Base-by-base conservation (phyloP, 2,113 vertebrate species). In the Phodopus roborovskii region DNA sequence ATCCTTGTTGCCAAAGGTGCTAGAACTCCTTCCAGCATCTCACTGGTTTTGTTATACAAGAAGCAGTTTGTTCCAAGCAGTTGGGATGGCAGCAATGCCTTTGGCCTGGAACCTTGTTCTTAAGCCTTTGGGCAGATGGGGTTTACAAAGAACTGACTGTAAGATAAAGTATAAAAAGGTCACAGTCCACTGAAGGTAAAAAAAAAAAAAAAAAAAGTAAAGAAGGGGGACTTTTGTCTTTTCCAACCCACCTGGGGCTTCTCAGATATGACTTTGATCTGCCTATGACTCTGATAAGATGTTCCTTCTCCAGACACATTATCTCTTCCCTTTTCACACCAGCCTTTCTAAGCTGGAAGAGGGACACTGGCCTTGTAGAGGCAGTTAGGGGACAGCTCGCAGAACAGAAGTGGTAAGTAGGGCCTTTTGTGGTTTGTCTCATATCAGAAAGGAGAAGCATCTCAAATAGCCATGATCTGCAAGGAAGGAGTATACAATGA, bases 221-320 rank as follows among this genome's bases (percentile, higher is more conserved):
- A 79, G 73, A 75, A 94, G 60, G 73, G 83, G 42, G 42, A 66
- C 26, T 78, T 97, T 94, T 84, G 85, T 77, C 70, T 90, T 84
- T 93, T 84, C 0, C 10, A 50, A 96, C 53, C 60, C 90, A 70
- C 79, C 58, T 83, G 90, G 90, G 96, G 62, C 53, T 95, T 97
- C 97, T 97, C 92, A 75, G 90, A 81, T 97, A 45, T 83, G 71
- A 71, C 82, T 90, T 89, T 77, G 64, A 94, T 84, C 79, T 90
- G 66, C 53, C 82, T 24, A 10, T 83, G 74, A 77, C 86, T 77
- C 62, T 60, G 94, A 95, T 96, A 94, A 91, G 71, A 71, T 2
- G 33, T 90, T 39, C n/a, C 39, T 68, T 78, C 42, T 97, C 58
- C 15, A 82, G 74, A 94, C 58, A 90, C 64, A 68, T 33, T 74